Base-by-base conservation (phyloP, 2,113 vertebrate genomes). In the Ochotona princeps region DNA sequence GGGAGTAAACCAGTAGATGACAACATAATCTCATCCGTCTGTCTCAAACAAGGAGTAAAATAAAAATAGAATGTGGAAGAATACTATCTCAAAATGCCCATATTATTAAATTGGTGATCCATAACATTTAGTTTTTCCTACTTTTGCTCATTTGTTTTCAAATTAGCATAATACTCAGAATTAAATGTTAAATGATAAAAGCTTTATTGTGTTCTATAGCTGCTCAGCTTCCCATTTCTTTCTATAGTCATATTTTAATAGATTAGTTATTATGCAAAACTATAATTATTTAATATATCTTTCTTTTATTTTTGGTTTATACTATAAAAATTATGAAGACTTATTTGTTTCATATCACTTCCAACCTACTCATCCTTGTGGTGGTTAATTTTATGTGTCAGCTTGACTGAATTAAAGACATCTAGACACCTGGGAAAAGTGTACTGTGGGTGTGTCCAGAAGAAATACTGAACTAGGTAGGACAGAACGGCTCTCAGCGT, bases 121-220 rank as follows among this genome's bases (percentile, higher is more conserved):
- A 76, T 57, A 47, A 25, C 13, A 44, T 38, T 61, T 85, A 63
- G 20, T 20, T 51, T 89, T 81, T 80, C 88, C 93, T 79, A 70
- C 9, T 90, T 91, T 67, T 63, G 4, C 38, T 91, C 14, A 13
- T 25, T 21, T 63, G 83, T 83, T 69, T 72, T 9, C 21, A 51
- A 89, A 51, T 87, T 23, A 61, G 32, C 21, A 90, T 5, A 44
- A 80, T 61, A 76, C 17, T 12, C n/a, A 32, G 9, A 10, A 13
- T 75, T 93, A 75, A 83, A 28, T 85, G 69, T 47, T 81, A 84
- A 90, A 70, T 23, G 70, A 87, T 93, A 95, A 28, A 72, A 79
- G 13, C 25, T 86, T 74, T 83, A 21, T 28, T 14, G 28, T 67
- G 11, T 1, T 14, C 26, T 12, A 73, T 13, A 86, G 32, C 26